Evolutionary conservation across 2,113 vertebrate genomes (phyloP).

Genomic region (Sebastes fasciatus): DNA sequence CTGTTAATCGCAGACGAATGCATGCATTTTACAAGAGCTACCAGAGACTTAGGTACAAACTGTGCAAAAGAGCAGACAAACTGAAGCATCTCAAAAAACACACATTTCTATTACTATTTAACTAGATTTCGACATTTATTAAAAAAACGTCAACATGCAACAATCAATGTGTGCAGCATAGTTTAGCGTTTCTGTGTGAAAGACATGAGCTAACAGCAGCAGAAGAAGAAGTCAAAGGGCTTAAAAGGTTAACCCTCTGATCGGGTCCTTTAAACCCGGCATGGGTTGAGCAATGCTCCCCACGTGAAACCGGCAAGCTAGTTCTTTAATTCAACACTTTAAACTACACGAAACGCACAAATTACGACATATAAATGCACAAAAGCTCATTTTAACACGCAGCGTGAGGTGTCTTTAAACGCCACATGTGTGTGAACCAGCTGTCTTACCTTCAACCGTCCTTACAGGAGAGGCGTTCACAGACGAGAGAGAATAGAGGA

Average conservation of each 20-base stretch:
- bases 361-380: accelerated
- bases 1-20: background rate
- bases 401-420: background rate
- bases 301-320: slow-evolving; percentile 57
- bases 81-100: background rate
- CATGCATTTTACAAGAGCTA: background rate
- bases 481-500: background rate
- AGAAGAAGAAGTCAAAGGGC: background rate
- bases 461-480: background rate
- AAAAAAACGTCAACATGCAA: background rate
- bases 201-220: background rate
- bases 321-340: background rate
- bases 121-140: background rate
- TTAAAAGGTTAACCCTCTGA: background rate
- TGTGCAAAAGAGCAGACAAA: background rate
- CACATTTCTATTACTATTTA: background rate
- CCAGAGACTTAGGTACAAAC: background rate
- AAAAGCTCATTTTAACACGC: background rate
- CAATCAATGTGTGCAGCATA: accelerated
- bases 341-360: accelerated
- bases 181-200: accelerated
- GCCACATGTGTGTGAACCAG: background rate
- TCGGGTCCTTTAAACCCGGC: slow-evolving; percentile 63
- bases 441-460: slow-evolving; percentile 44
- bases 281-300: slow-evolving; percentile 1